Evolutionary conservation across 2,113 vertebrate genomes (phyloP), one percentile per base, ranked within the genome.

Genomic region (Orthochromis malagaraziensis): DNA sequence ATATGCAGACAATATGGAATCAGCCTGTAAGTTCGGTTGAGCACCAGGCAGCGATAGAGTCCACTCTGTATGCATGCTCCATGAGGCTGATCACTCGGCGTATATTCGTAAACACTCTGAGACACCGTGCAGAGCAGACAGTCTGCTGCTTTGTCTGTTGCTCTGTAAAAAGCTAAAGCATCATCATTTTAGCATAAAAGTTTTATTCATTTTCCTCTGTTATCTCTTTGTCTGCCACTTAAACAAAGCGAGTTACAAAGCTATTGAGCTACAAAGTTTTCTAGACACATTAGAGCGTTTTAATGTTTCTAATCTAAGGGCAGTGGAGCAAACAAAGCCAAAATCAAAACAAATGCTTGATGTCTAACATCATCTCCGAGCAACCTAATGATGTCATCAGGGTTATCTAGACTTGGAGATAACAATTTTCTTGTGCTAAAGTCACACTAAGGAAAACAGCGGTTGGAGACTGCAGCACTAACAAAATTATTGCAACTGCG

Each of bases 11-110:
- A 90, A 87, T 79, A 26, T 9, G 63, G 86, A 87, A 80, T 79
- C 55, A 79, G 83, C 45, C 33, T 26, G 77, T 63, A 53, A 5
- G n/a, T 65, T 85, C 29, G 51, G 77, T 87, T 87, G 35, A 88
- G 89, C 88, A 90, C 90, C 83, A 91, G 35, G 77, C 75, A 82
- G 63, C 57, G 57, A 86, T 82, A 35, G n/a, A 63, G 84, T 90
- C 54, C 16, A 33, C 79, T 82, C 73, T 35, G 79, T 60, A 24
- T 16, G 84, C 53, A 57, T 45, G 63, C 82, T 24, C 57, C 85
- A 79, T 13, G 14, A 57, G 45, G 82, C 83, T 93, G 83, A 91
- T 94, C 58, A 85, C 49, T 91, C 35, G 17, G 82, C 5, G 4
- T 68, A 53, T 79, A 42, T 65, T 79, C 29, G 38, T 85, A 82